Evolutionary conservation across 2,888 invertebrate species (phyloP), one percentile per base, ranked within the genome.

Genomic region (Orthosia cruda): DNA sequence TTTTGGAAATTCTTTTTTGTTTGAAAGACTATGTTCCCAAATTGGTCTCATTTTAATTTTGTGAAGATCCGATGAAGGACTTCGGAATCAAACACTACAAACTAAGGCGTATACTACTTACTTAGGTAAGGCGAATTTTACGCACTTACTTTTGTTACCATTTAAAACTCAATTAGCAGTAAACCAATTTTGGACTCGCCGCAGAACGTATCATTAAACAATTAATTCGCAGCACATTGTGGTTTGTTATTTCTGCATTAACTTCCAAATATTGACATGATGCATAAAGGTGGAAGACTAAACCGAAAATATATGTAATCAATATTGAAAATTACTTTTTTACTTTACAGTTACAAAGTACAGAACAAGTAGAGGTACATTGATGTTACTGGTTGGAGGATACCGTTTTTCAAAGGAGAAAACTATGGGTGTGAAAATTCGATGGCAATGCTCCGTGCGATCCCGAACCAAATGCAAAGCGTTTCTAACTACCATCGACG

Each of bases 361-460:
- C 52, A 80, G 54, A 68, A 87, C 87, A 18, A 87, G 84, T 74
- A 84, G 88, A 82, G 88, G 88, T 11, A 88, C 82, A 26, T 50
- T 82, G 2, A 88, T 89, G 80, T 66, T 89, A 23, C 62, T 83
- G n/a, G 80, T 88, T 16, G 87, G 83, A 16, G 86, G 85, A 0
- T 85, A 80, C 62, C 82, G 85, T 0, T 90, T 89, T 73, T 90
- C 87, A 55, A 80, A 84, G 9, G 86, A 90, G 47, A 74, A 74
- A 47, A 74, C 80, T 0, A 71, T 69, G n/a, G 89, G 90, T 12
- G 12, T 52, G 13, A 91, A 85, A 64, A 90, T 81, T 2, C 68
- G 91, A 49, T 94, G 94, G 94, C 84, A 89, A 3, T 94, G 94
- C 73, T 93, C 93, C 7, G 92, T 89, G 3, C 90, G 88, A 79